These are phyloP conservation scores for Danio aesculapii DNA, from an alignment of 2,797 vertebrate genomes.

Conservation along the genomic window DNA sequence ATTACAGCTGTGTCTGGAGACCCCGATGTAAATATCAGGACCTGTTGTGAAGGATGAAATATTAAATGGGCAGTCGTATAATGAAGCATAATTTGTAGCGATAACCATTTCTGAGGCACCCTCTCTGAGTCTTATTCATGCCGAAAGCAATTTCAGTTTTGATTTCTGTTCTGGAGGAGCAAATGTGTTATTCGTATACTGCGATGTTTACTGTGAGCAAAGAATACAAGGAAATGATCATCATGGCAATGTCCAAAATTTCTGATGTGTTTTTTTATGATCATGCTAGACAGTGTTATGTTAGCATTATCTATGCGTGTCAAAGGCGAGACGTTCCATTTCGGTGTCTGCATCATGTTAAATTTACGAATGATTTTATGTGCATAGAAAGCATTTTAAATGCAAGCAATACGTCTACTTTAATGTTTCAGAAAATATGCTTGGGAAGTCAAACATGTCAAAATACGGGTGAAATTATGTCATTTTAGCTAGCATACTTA, in stretches of 20 bases:
- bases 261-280: background rate
- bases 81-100: conserved; percentile 11
- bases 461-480: too few species aligned
- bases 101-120: background rate
- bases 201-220: background rate
- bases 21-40: conserved; percentile 21
- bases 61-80: background rate
- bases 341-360: too few species aligned
- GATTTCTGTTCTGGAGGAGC: background rate
- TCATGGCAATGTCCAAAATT: background rate
- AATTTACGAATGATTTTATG: too few species aligned
- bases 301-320: background rate
- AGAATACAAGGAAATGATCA: background rate
- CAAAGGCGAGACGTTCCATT: too few species aligned
- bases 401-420: too few species aligned
- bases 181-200: background rate
- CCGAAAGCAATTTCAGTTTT: background rate
- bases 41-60: background rate
- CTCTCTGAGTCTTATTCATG: conserved; percentile 3
- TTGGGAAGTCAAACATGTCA: too few species aligned
- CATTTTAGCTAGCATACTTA: too few species aligned
- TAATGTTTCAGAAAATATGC: too few species aligned
- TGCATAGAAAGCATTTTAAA: too few species aligned
- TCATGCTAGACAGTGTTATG: background rate
- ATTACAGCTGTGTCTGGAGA: conserved; percentile 37